phyloP scores from a whole-genome alignment of 2,113 vertebrate species.

The Prionailurus bengalensis region DNA sequence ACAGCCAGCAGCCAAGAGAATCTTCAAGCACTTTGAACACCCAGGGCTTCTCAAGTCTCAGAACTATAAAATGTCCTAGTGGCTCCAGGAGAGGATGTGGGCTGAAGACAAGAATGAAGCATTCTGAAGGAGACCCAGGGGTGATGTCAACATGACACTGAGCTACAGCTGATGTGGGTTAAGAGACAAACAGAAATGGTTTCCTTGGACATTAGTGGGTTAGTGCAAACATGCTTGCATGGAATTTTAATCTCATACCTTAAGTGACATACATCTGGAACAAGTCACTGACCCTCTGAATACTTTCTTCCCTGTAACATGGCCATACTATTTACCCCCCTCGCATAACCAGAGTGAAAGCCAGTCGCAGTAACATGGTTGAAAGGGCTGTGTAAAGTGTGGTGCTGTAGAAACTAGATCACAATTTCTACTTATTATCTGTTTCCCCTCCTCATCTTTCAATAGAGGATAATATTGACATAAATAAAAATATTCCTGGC shows the following conservation, averaged over 20 bases:
- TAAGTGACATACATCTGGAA: not conserved
- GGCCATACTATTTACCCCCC: not conserved
- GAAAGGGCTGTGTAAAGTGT: not conserved
- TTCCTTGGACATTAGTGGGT: not conserved
- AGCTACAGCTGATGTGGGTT: not conserved
- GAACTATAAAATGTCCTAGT: not conserved
- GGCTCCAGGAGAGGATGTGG: not conserved
- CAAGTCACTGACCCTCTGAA: not conserved
- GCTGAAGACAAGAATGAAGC: not conserved
- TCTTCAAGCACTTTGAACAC: not conserved
- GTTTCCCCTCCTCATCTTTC: not conserved
- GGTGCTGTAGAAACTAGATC: not conserved
- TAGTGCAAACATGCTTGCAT: not conserved
- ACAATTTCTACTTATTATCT: not conserved
- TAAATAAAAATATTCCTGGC: not conserved
- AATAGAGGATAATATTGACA: not conserved
- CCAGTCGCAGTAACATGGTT: not conserved
- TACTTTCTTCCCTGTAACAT: not conserved
- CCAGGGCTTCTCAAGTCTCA: not conserved
- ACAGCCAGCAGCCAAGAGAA: not conserved
- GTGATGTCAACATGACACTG: fast-evolving
- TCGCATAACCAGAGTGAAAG: not conserved
- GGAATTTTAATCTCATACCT: not conserved
- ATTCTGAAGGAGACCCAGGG: not conserved
- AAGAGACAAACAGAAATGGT: not conserved